Conservation (phyloP, 1,140 invertebrate genomes). For the Coenobita brevimanus region DNA sequence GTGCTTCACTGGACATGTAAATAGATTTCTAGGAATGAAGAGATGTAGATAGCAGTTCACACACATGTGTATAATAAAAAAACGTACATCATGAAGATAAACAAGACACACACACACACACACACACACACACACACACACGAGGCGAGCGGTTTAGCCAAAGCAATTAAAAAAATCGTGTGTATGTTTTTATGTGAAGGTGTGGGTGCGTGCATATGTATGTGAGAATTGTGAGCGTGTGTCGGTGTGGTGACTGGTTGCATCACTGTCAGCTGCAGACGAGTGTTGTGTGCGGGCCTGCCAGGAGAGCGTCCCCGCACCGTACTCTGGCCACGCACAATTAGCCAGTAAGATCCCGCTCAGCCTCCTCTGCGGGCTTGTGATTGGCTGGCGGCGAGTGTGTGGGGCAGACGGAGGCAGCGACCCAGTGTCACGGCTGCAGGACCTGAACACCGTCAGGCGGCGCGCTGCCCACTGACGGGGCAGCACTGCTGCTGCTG, state of each 20-base stretch:
- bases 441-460: background rate
- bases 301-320: conserved; percentile 44
- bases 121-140: background rate
- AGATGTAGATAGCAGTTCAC: too few relatives aligned
- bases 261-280: background rate
- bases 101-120: background rate
- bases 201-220: background rate
- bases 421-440: conserved; percentile 28
- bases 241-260: background rate
- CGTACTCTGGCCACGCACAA: conserved; percentile 43
- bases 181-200: background rate
- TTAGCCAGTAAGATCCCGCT: conserved; percentile 49
- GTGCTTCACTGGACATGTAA: too few relatives aligned
- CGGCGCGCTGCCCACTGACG: conserved; percentile 30
- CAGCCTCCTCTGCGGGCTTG: conserved; percentile 20
- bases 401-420: conserved; percentile 21
- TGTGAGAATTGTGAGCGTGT: background rate
- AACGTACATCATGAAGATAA: too few relatives aligned
- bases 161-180: background rate
- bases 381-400: conserved; percentile 34
- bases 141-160: background rate
- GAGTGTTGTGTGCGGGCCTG: conserved; percentile 42
- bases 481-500: background rate
- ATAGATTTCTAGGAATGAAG: too few relatives aligned
- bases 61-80: too few relatives aligned